Evolutionary conservation across 2,888 invertebrate species (phyloP), one percentile per base, ranked within the genome.

Genomic region (Elaeidobius kamerunicus): DNA sequence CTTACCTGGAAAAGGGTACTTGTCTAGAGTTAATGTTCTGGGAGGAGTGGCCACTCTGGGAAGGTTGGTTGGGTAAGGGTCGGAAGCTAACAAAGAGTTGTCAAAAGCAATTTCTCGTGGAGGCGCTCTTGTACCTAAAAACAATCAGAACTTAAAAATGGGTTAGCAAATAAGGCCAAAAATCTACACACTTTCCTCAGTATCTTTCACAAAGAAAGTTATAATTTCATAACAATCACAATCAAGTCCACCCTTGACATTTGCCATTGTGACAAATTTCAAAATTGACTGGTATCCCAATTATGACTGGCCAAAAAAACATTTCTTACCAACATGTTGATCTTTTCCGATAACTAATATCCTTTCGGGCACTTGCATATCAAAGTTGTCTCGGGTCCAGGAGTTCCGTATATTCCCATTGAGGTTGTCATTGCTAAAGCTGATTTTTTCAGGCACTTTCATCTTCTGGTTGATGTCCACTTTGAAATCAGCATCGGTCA

Each of bases 321-420:
- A n/a, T n/a, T n/a, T n/a, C 64, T 67, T 69, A 80, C 81, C 81
- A 67, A 81, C 65, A 70, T 83, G 82, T 69, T 85, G 82, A 65
- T 83, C 82, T 72, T 84, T 83, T 69, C 95, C 95, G 64, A 88
- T 81, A 39, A 95, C 88, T 61, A 95, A 79, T 70, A 96, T 95
- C 68, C 93, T 82, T 67, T 95, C 95, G 2, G 95, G 95, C 28
- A 96, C 94, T 68, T 86, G 86, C 95, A 95, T 95, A 63, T 88
- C 86, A 71, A 88, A 84, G 73, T 87, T 88, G 63, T 90, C 88
- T 68, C 81, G 80, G 61, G 79, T 78, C 85, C 85, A 86, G 34
- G 78, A 63, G 35, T 69, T 79, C 56, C 76, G 76, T 57, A 82
- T 80, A 47, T 78, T 73, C 59, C 83, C 82, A 69, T 83, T 82